Base-by-base conservation (phyloP, 1,140 invertebrate genomes). In the Lithobius niger region DNA sequence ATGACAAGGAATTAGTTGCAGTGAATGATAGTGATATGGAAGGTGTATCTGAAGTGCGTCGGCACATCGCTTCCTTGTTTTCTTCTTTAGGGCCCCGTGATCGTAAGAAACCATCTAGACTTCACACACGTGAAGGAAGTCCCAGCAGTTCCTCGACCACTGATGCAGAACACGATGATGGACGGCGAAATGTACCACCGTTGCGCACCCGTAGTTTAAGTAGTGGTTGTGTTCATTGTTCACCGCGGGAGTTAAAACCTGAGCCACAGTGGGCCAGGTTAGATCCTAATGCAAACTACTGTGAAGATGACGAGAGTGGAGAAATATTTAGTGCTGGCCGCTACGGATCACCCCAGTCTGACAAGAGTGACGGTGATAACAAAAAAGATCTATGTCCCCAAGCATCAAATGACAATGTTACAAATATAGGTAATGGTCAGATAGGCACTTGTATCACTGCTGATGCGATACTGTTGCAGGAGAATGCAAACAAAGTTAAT, bases 281-380 rank as follows among this genome's bases (percentile, higher is more conserved):
- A 13, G 48, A 50, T 27, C 13, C 21, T 3, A 50, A 50, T 27
- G 48, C 48, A 4, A 50, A 50, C 27, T 50, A 50, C 21, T 26
- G 22, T 50, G 22, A 4, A 26, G 21, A 50, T 27, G 24, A 25
- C 22, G 43, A 45, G 22, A n/a, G n/a, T 36, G 31, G n/a, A 36
- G 31, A n/a, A 36, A 36, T 10, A 36, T 10, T 10, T 36, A n/a
- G n/a, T n/a, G n/a, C n/a, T n/a, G n/a, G n/a, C n/a, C n/a, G n/a
- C n/a, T n/a, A n/a, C n/a, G n/a, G n/a, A n/a, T n/a, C n/a, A n/a
- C n/a, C n/a, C n/a, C n/a, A n/a, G n/a, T n/a, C n/a, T n/a, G n/a
- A n/a, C n/a, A n/a, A n/a, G n/a, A n/a, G n/a, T n/a, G n/a, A n/a
- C n/a, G n/a, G n/a, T n/a, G n/a, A n/a, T n/a, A n/a, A n/a, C n/a